A percentile compares a stretch with the other conserved stretches of the same genome.
Evolutionary conservation across 2,888 invertebrate species (phyloP).

Genomic region (Hyposoter dolosus): DNA sequence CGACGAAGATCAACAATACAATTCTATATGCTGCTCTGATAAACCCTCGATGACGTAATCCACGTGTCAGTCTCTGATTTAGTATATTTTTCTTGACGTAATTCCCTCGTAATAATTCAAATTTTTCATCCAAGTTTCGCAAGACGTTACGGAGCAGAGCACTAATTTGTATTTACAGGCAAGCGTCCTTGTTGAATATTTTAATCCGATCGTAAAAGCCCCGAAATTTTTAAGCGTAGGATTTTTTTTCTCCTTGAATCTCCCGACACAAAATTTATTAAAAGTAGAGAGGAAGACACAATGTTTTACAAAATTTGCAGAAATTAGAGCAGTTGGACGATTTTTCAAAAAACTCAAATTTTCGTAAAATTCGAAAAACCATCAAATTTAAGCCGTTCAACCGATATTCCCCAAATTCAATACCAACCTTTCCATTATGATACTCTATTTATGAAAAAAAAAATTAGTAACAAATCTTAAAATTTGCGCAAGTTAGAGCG

Average conservation of each 20-base stretch:
- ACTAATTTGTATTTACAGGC: not conserved
- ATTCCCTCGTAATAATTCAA: not conserved
- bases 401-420: too few relatives aligned
- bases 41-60: slow-evolving; percentile 5
- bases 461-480: too few relatives aligned
- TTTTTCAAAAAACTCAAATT: too few relatives aligned
- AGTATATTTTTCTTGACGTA: not conserved
- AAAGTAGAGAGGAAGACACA: too few relatives aligned
- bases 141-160: not conserved
- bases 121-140: not conserved
- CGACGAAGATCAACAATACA: slow-evolving; percentile 6
- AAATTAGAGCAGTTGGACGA: too few relatives aligned
- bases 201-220: not conserved
- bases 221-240: too few relatives aligned
- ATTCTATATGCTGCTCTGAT: slow-evolving; percentile 9
- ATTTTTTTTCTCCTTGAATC: not conserved
- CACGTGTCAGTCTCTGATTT: not conserved
- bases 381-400: too few relatives aligned
- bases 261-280: not conserved
- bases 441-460: too few relatives aligned
- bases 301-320: too few relatives aligned
- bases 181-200: not conserved
- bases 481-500: too few relatives aligned
- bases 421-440: too few relatives aligned
- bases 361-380: too few relatives aligned